These are phyloP conservation scores for Megalopta genalis DNA, from an alignment of 1,140 invertebrate species.

Conservation along the genomic window DNA sequence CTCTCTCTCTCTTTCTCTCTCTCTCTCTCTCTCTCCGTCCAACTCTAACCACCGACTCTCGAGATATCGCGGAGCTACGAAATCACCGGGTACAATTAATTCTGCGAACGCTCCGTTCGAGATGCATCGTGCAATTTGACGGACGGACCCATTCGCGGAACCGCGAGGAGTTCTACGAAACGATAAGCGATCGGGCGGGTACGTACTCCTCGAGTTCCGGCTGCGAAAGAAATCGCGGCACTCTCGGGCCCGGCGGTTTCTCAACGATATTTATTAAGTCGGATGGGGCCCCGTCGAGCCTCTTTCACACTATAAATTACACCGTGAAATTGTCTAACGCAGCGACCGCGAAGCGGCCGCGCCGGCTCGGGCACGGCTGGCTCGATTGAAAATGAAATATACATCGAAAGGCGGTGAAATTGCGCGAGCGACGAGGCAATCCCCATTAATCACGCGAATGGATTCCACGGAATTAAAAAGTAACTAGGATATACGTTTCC, in stretches of 20 bases:
- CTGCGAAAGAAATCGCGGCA: not conserved
- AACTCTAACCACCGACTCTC: no score
- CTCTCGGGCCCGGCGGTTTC: not conserved
- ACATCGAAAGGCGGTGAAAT: conserved; percentile 12
- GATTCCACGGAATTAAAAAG: conserved; percentile 36
- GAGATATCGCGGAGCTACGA: no score
- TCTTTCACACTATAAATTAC: conserved; percentile 1
- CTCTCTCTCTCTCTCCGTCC: no score
- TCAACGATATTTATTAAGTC: conserved; percentile 1
- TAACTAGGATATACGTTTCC: conserved; percentile 12
- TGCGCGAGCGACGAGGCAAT: not conserved
- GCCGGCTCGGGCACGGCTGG: not conserved
- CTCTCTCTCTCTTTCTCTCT: no score
- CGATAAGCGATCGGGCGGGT: no score
- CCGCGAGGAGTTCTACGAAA: no score
- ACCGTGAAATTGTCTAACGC: conserved; percentile 4
- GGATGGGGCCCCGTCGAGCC: not conserved
- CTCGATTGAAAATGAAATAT: not conserved
- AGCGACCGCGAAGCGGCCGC: conserved; percentile 1
- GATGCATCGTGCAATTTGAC: no score
- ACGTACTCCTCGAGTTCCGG: not conserved
- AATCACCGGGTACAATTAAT: no score
- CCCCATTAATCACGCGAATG: conserved; percentile 38
- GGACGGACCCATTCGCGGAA: no score
- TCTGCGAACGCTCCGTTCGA: no score